Base-by-base conservation (phyloP, 2,113 vertebrate species). In the Rhipidura dahli region DNA sequence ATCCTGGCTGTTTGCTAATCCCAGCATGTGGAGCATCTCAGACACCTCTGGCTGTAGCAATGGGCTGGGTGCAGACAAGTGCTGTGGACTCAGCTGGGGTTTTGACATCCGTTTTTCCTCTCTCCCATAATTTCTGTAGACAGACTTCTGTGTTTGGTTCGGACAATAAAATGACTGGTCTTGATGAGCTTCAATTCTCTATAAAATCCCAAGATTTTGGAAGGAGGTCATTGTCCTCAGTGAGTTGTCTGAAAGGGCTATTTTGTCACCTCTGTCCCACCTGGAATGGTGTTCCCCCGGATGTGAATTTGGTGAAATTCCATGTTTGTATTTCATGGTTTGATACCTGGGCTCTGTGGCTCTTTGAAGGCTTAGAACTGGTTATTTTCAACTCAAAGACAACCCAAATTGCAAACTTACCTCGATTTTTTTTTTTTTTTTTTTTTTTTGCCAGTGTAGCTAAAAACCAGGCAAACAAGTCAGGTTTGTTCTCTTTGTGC, bases 201-300 rank as follows among this genome's bases (percentile, higher is more conserved):
- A 0, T 20, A 2, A 64, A 56, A 49, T n/a, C 17, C 15, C 70
- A 33, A 20, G 53, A 8, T 19, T 31, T 37, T 35, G 45, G 33
- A 22, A 72, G 49, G 75, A 60, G 11, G 15, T 4, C 0, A 0
- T 24, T 66, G 45, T 60, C 31, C 45, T 89, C 33, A 5, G 19
- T 11, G 30, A 51, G 6, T 23, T 64, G 8, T 35, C 28, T 56
- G 37, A 64, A 54, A 37, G 22, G 1, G 2, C 0, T 3, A 0
- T 77, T 91, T 69, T 61, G 23, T 65, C 65, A 27, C 56, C 13
- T 84, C 60, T 73, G 4, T 87, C 27, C 35, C 35, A 16, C 16
- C 37, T 78, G 51, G 31, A 30, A 16, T 47, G 50, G 16, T 42
- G 47, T n/a, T 89, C 42, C 18, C 30, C 10, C 31, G 10, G 23